These are phyloP conservation scores for Xiphophorus couchianus DNA, from an alignment of 2,113 vertebrate species.

Conservation along the genomic window DNA sequence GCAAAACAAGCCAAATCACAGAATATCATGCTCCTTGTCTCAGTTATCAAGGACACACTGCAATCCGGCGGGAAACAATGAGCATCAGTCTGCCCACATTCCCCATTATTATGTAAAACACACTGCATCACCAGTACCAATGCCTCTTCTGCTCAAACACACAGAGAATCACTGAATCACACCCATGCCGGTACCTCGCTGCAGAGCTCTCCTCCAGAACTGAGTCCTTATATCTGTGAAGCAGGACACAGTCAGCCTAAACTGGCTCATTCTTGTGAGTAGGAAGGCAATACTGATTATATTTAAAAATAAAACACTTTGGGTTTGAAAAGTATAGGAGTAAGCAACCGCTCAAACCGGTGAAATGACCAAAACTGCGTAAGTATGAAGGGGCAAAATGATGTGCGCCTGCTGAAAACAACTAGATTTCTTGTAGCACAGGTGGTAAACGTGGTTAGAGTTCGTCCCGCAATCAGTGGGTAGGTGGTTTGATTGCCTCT, in stretches of 20 bases:
- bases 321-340: neutral
- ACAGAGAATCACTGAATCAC: slow-evolving; percentile 47
- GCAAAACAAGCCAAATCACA: slow-evolving; percentile 9
- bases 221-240: slow-evolving; percentile 81
- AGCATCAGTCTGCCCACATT: slow-evolving; percentile 56
- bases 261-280: slow-evolving; percentile 2
- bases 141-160: slow-evolving; percentile 56
- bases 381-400: neutral
- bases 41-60: slow-evolving; percentile 49
- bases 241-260: slow-evolving; percentile 57
- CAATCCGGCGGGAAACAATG: slow-evolving; percentile 52
- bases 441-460: too few relatives aligned
- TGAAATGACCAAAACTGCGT: neutral
- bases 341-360: neutral
- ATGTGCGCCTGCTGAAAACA: neutral
- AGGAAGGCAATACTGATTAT: slow-evolving; percentile 3
- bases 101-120: slow-evolving; percentile 59
- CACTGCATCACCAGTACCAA: slow-evolving; percentile 51
- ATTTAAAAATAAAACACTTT: too few relatives aligned
- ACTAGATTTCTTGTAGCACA: neutral
- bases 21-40: slow-evolving; percentile 48
- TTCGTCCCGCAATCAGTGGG: too few relatives aligned
- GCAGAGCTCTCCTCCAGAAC: slow-evolving; percentile 81
- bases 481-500: too few relatives aligned
- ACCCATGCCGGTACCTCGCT: slow-evolving; percentile 82